A percentile compares a stretch with the other conserved stretches of the same genome.
These are phyloP conservation scores for Pyrgus malvae DNA, from an alignment of 2,888 invertebrate genomes.

Conservation along the genomic window DNA sequence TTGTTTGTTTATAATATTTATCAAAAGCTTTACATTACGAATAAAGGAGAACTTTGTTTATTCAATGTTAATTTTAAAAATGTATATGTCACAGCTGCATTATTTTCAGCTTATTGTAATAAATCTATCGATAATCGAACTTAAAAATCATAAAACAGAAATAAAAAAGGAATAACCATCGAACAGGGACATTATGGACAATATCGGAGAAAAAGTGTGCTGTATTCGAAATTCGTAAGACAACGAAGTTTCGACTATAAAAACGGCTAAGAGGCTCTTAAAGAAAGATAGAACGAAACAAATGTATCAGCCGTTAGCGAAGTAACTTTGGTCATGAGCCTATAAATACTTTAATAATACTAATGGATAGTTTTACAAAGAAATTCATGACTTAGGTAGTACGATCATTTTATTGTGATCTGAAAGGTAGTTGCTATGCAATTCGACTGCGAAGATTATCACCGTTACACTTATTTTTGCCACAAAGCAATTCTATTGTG, in stretches of 20 bases:
- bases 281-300: slow-evolving; percentile 52
- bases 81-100: too few relatives aligned
- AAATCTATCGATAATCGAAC: neutral
- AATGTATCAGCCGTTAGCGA: slow-evolving; percentile 54
- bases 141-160: slow-evolving; percentile 24
- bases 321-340: slow-evolving; percentile 55
- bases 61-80: too few relatives aligned
- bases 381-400: neutral
- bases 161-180: slow-evolving; percentile 29
- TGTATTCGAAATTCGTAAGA: slow-evolving; percentile 50
- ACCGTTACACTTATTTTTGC: too few relatives aligned
- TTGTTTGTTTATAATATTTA: too few relatives aligned
- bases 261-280: slow-evolving; percentile 59
- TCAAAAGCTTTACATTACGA: too few relatives aligned
- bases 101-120: too few relatives aligned
- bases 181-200: slow-evolving; percentile 34
- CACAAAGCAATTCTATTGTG: too few relatives aligned
- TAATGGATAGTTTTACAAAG: slow-evolving; percentile 42
- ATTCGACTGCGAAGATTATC: too few relatives aligned
- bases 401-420: too few relatives aligned
- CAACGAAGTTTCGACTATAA: slow-evolving; percentile 60
- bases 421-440: too few relatives aligned
- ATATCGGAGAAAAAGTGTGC: slow-evolving; percentile 48
- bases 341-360: slow-evolving; percentile 50
- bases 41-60: too few relatives aligned